Base-by-base conservation (phyloP, 2,113 vertebrate genomes). In the Scopus umbretta region DNA sequence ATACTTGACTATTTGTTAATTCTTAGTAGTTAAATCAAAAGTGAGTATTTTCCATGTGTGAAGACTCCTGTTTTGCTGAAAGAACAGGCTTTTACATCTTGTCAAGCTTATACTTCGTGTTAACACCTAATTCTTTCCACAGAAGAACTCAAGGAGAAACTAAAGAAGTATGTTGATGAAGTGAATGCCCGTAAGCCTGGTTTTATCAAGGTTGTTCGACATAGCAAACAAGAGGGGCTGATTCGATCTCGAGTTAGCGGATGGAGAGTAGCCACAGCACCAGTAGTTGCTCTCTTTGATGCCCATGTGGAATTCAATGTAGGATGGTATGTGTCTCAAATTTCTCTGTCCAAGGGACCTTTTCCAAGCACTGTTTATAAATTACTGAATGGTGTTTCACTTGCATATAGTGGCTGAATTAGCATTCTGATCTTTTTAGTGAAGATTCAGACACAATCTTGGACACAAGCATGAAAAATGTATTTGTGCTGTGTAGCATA, bases 201-300 rank as follows among this genome's bases (percentile, higher is more conserved):
- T 22, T 99, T 99, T 97, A 99, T 99, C 92, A 99, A 99, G 97
- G 88, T 99, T 11, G 99, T 99, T 86, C 98, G 99, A 17, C 99
- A 99, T 95, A 89, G 92, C 96, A 99, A 98, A 89, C 99, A 99
- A 95, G 99, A 99, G 94, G 99, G 99, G 61, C 98, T 99, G 93
- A 99, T 99, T 94, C 99, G 99, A 6, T 99, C 99, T 21, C 98
- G 99, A 29, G 99, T 99, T 94, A 99, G 99, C 7, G 99, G 99
- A 53, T 99, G 99, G 99, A 98, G 99, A 80, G 99, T 95, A 0
- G 99, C 99, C 63, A 98, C 99, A 0, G 99, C 99, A 3, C 99
- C 99, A 0, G 98, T 99, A 3, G 99, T 99, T 34, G 99, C 99
- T 4, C 98, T 99, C 71, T 99, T 99, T 43, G 99, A 99, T 91